Evolutionary conservation across 2,888 invertebrate species (phyloP), one percentile per base, ranked within the genome.

Genomic region (Drosophila robusta): DNA sequence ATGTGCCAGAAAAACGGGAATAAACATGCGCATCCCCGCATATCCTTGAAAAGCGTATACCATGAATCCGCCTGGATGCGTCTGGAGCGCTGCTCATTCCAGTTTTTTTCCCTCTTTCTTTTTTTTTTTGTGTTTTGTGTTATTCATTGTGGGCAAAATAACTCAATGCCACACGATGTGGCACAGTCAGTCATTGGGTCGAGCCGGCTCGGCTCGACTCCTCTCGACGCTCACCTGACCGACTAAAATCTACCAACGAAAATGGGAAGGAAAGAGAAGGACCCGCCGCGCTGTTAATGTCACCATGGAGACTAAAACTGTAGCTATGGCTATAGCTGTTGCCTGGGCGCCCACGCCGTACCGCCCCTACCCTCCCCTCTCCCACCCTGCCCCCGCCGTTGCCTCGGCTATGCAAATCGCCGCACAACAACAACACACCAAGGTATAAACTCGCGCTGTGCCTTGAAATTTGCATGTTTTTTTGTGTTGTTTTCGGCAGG

Each of bases 1-100:
- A 69, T 65, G 66, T 62, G 52, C 52, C 67, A 71, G 75, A 71
- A 75, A 75, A 87, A 70, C 87, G 85, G 85, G 80, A 86, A 86
- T 75, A 86, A 87, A 87, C 85, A 86, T 86, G 85, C 87, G 85
- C 85, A 86, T 84, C 87, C 85, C 76, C 65, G 76, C 60, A 77
- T 80, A 81, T 85, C 82, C 87, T 82, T 84, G 86, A 86, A 85
- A 83, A 72, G 52, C 55, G 56, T 55, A 47, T 58, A 66, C 49
- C 51, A 34, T 46, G 39, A 34, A 34, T 34, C 47, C 60, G 74
- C 70, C 80, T 80, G 79, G 78, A 80, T 78, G 72, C 67, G 63
- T 74, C 49, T 47, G 60, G 50, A 65, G 60, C 54, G 67, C 55
- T 70, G 70, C 68, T 73, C 75, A 75, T 84, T 85, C 82, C 86